Conservation (phyloP, 1,140 invertebrate genomes). For the Brachionus asplanchnoidis region DNA sequence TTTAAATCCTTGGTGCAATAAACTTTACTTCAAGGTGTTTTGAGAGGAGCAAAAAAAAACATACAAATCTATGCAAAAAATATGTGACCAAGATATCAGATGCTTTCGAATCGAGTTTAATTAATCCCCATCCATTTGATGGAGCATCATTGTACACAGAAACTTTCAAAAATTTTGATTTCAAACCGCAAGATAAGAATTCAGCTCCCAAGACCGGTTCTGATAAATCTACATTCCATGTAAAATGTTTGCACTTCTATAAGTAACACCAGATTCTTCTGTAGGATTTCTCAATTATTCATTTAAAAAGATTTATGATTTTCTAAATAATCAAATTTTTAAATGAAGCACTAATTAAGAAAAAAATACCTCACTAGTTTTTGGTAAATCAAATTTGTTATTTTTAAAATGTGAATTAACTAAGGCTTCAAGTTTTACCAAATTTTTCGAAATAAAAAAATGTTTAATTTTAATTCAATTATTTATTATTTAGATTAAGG, state of each 20-base stretch:
- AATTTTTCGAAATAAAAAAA: neutral
- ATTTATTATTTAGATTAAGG: neutral
- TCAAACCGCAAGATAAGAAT: neutral
- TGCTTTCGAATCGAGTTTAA: constrained; percentile 13
- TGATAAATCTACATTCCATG: neutral
- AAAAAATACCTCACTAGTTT: neutral
- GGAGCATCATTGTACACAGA: neutral
- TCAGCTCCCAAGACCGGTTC: neutral
- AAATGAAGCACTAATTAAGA: neutral
- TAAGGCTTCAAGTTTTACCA: neutral
- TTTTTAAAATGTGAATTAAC: neutral
- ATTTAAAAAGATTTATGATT: neutral
- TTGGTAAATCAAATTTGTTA: neutral
- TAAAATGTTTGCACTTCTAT: neutral
- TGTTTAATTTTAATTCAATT: neutral
- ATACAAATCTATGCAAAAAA: constrained; percentile 33
- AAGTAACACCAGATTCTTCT: neutral
- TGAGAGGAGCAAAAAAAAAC: constrained; percentile 35
- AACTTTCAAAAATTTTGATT: constrained; percentile 30
- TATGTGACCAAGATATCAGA: constrained; percentile 29
- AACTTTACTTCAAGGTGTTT: neutral
- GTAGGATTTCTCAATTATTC: neutral
- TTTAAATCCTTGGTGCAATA: neutral
- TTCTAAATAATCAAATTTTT: neutral
- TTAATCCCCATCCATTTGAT: neutral